Base-by-base conservation (phyloP, 2,888 invertebrate genomes). In the Hartigia nigra region DNA sequence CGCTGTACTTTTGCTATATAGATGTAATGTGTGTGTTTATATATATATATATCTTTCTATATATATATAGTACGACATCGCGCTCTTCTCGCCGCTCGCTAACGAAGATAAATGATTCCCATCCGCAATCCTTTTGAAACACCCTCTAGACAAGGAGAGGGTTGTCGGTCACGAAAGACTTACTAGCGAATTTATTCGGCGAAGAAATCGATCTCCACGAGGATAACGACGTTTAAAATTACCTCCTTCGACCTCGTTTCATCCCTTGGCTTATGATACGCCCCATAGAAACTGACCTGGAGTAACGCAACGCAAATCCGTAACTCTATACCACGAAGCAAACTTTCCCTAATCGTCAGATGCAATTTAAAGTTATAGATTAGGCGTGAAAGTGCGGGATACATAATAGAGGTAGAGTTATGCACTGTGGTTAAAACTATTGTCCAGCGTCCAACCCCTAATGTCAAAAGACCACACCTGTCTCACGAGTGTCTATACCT, bases 331-430 rank as follows among this genome's bases (percentile, higher is more conserved):
- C 77, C 74, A 36, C 31, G 69, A 0, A 70, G 69, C 74, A 77
- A 79, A 79, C 78, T 79, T 77, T 75, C 70, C 77, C 77, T 80
- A 77, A 76, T 78, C 75, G 78, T 37, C 75, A 77, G 75, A 77
- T 79, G 77, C 77, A 79, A 79, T 77, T 80, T 79, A 77, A 79
- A 77, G 9, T 9, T 23, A 9, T 23, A 55, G 55, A 55, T 55
- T 55, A 23, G 9, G 23, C 5, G 23, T 9, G 55, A 55, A 55
- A 23, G 55, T 23, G 14, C 55, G 9, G 55, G 23, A 55, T 55
- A 55, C 23, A 55, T 55, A 55, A 55, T 55, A 23, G 23, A 55
- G 55, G 9, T 9, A 55, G 5, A 55, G 55, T 55, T 23, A 55
- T 55, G 2, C 55, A 55, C 23, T 55, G 23, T 55, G 55, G 55